Evolutionary conservation across 1,140 invertebrate genomes (phyloP), one percentile per base, ranked within the genome.

Genomic region (Rhyacophila brunnea): DNA sequence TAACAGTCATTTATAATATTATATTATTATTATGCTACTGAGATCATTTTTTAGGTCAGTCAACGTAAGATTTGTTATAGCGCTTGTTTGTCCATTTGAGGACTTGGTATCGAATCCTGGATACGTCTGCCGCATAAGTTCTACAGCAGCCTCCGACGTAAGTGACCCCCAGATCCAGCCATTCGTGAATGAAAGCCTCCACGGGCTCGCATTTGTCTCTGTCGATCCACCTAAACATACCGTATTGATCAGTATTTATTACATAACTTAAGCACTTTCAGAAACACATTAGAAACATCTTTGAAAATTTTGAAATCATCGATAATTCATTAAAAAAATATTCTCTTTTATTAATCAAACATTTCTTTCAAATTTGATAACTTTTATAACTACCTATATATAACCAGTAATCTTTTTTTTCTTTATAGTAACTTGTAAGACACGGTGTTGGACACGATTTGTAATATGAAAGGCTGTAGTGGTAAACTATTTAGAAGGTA

Each of bases 101-200:
- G 32, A 82, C 80, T 68, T 83, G 78, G 61, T 78, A 79, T 38
- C 75, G 71, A 60, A 84, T 83, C 23, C 81, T 74, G 3, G 75
- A 78, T 2, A 84, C 79, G 62, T 88, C 85, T 0, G 80, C 74
- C 15, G 85, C 82, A 65, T 85, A 84, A 0, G 85, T 84, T 48
- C 85, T 74, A 68, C 87, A 90, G 67, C 87, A 89, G 2, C 87
- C 87, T 32, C 87, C 87, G 9, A 90, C 74, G 69, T 84, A 85
- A 14, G 74, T 78, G 17, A 85, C 85, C 13, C 85, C 85, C 2
- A 82, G 66, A 17, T 84, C 74, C 35, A 87, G 61, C 87, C 87
- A 90, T 50, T 82, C 76, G 36, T 76, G 68, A 10, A 86, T 78
- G 62, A 81, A 83, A 2, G 75, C 71, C 42, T 81, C 79, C 2